Evolutionary conservation across 1,140 invertebrate species (phyloP).

Genomic region (Drosophila quadrilineata): DNA sequence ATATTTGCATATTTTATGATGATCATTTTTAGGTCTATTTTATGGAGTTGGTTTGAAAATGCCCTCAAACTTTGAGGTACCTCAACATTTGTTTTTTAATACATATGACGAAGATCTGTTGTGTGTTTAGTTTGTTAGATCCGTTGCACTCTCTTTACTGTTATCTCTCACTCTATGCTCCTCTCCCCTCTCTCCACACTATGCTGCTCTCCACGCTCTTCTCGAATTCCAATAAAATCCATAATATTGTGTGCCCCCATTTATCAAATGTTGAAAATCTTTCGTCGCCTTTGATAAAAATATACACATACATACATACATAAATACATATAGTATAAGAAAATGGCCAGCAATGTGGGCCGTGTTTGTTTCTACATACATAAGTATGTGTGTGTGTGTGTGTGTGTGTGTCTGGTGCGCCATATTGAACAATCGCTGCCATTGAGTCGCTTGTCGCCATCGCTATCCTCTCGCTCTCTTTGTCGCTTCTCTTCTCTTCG

Average conservation of each 20-base stretch:
- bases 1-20: slow-evolving; percentile 42
- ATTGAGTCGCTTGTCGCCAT: no score
- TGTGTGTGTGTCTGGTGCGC: slow-evolving; percentile 15
- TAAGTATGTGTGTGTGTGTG: slow-evolving; percentile 12
- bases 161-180: background rate
- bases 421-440: slow-evolving; percentile 50
- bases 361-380: slow-evolving; percentile 21
- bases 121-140: no score
- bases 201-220: no score
- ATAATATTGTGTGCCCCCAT: slow-evolving; percentile 60
- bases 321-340: no score
- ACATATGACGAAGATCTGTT: no score
- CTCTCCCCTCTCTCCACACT: background rate
- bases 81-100: no score
- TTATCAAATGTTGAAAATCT: slow-evolving; percentile 70
- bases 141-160: background rate
- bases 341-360: slow-evolving; percentile 65
- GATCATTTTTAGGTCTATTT: no score
- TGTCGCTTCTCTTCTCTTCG: background rate
- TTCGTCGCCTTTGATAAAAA: slow-evolving; percentile 61
- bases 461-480: no score
- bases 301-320: no score
- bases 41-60: no score
- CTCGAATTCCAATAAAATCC: slow-evolving; percentile 43
- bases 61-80: no score